Evolutionary conservation across 2,113 vertebrate species (phyloP).

Genomic region (Macrotis lagotis): DNA sequence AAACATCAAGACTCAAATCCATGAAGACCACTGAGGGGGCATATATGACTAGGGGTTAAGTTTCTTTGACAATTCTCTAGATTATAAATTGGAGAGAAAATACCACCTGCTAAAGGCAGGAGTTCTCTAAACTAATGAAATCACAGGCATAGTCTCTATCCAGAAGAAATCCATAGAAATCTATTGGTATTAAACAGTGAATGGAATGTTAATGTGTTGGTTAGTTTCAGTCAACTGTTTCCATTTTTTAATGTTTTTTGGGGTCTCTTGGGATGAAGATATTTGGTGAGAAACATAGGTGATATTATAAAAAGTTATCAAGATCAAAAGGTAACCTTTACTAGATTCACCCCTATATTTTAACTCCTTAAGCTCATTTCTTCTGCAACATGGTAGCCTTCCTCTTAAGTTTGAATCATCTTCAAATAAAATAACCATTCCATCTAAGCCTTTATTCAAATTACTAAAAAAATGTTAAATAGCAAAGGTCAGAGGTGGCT

Average conservation of each 20-base stretch:
- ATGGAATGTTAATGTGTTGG: not conserved
- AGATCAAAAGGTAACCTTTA: not conserved
- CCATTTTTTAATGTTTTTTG: not conserved
- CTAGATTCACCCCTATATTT: not conserved
- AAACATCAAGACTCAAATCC: not conserved
- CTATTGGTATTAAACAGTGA: not conserved
- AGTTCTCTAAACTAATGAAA: not conserved
- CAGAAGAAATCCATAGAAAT: not conserved
- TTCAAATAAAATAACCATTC: not conserved
- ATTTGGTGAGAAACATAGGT: not conserved
- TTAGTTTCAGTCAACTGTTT: not conserved
- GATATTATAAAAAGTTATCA: not conserved
- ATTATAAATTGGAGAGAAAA: not conserved
- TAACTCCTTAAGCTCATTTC: not conserved
- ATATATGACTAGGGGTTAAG: not conserved
- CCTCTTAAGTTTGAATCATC: not conserved
- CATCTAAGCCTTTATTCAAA: not conserved
- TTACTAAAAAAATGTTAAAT: not conserved
- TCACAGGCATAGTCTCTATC: not conserved
- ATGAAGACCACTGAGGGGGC: not conserved
- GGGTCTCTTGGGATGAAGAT: not conserved
- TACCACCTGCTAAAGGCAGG: not conserved
- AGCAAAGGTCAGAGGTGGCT: no score
- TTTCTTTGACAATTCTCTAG: not conserved
- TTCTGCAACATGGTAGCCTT: not conserved